Conservation (phyloP, 2,888 invertebrate genomes). For the Cheilosia impressa region DNA sequence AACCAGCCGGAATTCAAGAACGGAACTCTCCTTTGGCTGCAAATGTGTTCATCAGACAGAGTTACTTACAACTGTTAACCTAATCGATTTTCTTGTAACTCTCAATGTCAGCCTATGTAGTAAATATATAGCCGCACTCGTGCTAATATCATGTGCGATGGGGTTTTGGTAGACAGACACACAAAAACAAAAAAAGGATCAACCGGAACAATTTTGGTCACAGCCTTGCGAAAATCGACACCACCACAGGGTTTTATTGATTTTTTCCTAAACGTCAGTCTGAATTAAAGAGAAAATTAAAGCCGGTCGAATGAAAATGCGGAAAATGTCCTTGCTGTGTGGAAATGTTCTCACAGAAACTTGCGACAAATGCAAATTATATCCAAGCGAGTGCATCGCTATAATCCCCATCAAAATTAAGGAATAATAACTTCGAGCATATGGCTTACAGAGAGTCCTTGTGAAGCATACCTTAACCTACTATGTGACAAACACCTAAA, state of each 20-base stretch:
- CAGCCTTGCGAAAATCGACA: slow-evolving; percentile 72
- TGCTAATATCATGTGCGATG: slow-evolving; percentile 45
- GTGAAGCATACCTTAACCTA: neutral
- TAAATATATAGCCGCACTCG: slow-evolving; percentile 26
- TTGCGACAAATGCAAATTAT: slow-evolving; percentile 63
- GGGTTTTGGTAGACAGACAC: slow-evolving; percentile 45
- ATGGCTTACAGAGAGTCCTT: slow-evolving; percentile 11
- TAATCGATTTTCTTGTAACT: slow-evolving; percentile 73
- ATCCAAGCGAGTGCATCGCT: slow-evolving; percentile 55
- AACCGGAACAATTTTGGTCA: slow-evolving; percentile 74
- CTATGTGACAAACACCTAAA: slow-evolving; percentile 54
- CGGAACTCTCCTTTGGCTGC: slow-evolving; percentile 38
- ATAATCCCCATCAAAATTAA: slow-evolving; percentile 59
- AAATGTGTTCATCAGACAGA: slow-evolving; percentile 21
- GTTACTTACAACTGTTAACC: slow-evolving; percentile 37
- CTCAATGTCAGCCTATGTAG: slow-evolving; percentile 74
- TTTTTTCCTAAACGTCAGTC: slow-evolving; percentile 35
- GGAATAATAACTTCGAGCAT: slow-evolving; percentile 51
- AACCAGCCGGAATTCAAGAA: slow-evolving; percentile 37
- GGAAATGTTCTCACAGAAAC: slow-evolving; percentile 27
- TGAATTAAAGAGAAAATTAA: slow-evolving; percentile 56
- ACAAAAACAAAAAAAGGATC: slow-evolving; percentile 56
- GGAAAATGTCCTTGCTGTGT: slow-evolving; percentile 3
- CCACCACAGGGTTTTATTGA: slow-evolving; percentile 57
- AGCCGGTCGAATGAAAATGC: neutral